A percentile compares a stretch with the other conserved stretches of the same genome.
These are phyloP conservation scores for Halcyon senegalensis DNA, from an alignment of 2,113 vertebrate genomes.

Conservation along the genomic window DNA sequence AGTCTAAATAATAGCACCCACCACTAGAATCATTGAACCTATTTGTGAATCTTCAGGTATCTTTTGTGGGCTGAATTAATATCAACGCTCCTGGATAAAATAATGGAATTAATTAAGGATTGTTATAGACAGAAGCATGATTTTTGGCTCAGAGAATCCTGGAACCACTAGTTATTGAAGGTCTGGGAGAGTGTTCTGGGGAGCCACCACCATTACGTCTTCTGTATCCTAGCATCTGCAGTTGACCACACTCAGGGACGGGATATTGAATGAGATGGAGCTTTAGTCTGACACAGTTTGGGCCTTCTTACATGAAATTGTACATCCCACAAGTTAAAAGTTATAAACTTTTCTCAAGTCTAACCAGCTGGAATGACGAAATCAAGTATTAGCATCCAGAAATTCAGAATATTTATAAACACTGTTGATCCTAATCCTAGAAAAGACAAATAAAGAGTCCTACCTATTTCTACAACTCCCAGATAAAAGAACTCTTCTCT, in stretches of 20 bases:
- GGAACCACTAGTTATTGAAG: background rate
- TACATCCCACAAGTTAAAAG: background rate
- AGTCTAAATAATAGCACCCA: background rate
- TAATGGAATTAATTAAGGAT: background rate
- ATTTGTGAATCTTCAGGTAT: background rate
- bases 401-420: background rate
- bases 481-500: background rate
- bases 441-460: background rate
- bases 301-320: background rate
- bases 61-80: background rate
- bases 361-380: background rate
- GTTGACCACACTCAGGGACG: background rate
- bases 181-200: background rate
- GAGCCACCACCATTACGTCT: background rate
- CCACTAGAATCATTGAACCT: background rate
- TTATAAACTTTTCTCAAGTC: background rate
- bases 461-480: background rate
- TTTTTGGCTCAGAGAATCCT: background rate
- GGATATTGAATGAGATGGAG: background rate
- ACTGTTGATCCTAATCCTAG: background rate
- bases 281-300: background rate
- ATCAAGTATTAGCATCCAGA: background rate
- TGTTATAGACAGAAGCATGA: background rate
- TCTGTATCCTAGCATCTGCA: background rate
- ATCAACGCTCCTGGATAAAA: background rate